A percentile compares a stretch with the other conserved stretches of the same genome.
Conservation (phyloP, 2,888 invertebrate species). For the Xanthorhoe spadicearia region DNA sequence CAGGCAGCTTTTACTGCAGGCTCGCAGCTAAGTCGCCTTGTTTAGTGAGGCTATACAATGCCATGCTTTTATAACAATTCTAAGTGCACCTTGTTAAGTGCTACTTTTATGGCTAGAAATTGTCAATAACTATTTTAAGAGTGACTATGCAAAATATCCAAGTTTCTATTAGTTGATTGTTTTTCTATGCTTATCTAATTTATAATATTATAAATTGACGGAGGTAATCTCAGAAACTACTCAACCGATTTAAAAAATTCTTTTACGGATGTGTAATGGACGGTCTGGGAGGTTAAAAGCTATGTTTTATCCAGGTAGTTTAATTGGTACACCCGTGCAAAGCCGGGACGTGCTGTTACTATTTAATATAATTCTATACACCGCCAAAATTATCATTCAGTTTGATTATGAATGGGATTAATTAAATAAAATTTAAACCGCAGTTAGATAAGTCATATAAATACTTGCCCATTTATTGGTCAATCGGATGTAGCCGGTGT, state of each 20-base stretch:
- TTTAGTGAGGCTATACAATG: conserved; percentile 67
- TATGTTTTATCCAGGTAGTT: no score
- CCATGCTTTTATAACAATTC: conserved; percentile 58
- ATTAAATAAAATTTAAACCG: conserved; percentile 16
- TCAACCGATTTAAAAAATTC: no score
- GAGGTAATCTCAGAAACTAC: no score
- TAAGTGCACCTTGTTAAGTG: conserved; percentile 45
- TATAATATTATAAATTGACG: no score
- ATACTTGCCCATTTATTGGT: conserved; percentile 35
- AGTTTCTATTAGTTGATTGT: background rate
- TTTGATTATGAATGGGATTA: conserved; percentile 3
- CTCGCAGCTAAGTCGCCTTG: conserved; percentile 62
- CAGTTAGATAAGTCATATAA: conserved; percentile 12
- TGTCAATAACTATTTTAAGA: conserved; percentile 14
- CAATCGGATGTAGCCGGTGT: conserved; percentile 47
- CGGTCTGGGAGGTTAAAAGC: no score
- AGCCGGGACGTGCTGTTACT: no score
- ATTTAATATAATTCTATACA: no score
- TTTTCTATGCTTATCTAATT: background rate
- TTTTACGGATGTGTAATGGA: no score
- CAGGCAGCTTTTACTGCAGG: conserved; percentile 73
- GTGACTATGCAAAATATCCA: background rate
- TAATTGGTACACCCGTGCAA: no score
- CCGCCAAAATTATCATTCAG: background rate
- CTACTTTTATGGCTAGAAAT: conserved; percentile 29